Evolutionary conservation across 2,888 invertebrate species (phyloP).

Genomic region (Neria commutata): DNA sequence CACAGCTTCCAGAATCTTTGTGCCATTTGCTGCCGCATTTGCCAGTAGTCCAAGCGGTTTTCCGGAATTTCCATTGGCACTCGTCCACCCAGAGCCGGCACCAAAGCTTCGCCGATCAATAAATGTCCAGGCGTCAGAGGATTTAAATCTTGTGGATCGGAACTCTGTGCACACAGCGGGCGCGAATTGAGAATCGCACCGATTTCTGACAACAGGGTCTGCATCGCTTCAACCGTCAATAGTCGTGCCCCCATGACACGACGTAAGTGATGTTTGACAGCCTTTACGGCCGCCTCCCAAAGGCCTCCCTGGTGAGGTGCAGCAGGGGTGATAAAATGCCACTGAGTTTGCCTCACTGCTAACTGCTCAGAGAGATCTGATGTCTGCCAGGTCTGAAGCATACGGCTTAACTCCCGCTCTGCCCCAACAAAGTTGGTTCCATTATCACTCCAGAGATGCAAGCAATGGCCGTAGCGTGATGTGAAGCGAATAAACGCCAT

Average conservation of each 20-base stretch:
- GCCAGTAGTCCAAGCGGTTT: conserved; percentile 17
- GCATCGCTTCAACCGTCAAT: conserved; percentile 34
- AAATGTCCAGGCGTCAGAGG: conserved; percentile 6
- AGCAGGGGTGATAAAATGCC: conserved; percentile 31
- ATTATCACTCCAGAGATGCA: conserved; percentile 21
- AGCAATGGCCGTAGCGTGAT: conserved; percentile 13
- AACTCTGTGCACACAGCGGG: conserved; percentile 9
- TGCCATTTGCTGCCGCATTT: conserved; percentile 10
- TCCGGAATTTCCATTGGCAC: conserved; percentile 12
- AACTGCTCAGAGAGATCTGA: conserved; percentile 9
- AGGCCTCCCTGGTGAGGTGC: conserved; percentile 10
- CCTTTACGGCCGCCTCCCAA: conserved; percentile 7
- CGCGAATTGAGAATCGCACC: conserved; percentile 25
- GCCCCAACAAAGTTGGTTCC: conserved; percentile 19
- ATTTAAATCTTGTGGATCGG: conserved; percentile 8
- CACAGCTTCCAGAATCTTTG: conserved; percentile 29
- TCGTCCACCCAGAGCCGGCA: conserved; percentile 17
- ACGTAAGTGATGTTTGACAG: conserved; percentile 20
- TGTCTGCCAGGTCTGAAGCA: conserved; percentile 11
- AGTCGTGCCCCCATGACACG: conserved; percentile 7
- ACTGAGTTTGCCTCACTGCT: conserved; percentile 22
- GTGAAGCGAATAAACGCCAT: conserved; percentile 23
- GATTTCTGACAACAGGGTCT: conserved; percentile 36
- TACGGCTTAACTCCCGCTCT: conserved; percentile 11
- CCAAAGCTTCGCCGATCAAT: conserved; percentile 1